Evolutionary conservation across 1,140 invertebrate species (phyloP).

Genomic region (Caenorhabditis brenneri): DNA sequence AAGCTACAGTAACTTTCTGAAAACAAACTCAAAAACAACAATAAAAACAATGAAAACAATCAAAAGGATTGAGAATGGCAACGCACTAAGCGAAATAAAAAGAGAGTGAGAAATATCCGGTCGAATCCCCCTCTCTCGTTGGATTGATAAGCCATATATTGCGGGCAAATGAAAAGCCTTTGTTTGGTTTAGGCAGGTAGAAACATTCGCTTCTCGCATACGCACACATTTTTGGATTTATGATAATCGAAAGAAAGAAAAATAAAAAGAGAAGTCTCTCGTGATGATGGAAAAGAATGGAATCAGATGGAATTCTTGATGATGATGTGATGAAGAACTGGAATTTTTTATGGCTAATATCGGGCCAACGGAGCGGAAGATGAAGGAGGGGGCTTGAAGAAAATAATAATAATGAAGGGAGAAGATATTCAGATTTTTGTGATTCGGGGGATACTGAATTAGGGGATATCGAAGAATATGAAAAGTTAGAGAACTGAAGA

Average conservation of each 20-base stretch:
- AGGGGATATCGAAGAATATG: too few species aligned
- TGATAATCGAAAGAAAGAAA: slow-evolving; percentile 23
- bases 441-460: too few species aligned
- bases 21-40: too few species aligned
- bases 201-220: too few species aligned
- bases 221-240: slow-evolving; percentile 41
- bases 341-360: slow-evolving; percentile 40
- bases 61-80: background rate
- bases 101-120: slow-evolving; percentile 6
- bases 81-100: background rate
- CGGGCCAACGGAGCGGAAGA: slow-evolving; percentile 12
- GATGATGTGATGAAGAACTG: slow-evolving; percentile 24
- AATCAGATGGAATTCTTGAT: background rate
- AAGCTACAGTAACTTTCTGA: too few species aligned
- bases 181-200: slow-evolving; percentile 35
- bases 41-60: too few species aligned
- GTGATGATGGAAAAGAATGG: background rate
- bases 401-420: background rate
- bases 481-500: too few species aligned
- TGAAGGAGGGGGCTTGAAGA: too few species aligned
- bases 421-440: too few species aligned
- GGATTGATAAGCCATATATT: slow-evolving; percentile 37
- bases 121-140: too few species aligned
- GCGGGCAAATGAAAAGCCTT: background rate
- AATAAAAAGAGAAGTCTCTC: background rate